phyloP scores from a whole-genome alignment of 2,113 vertebrate genomes.

The Lophochroa leadbeateri region DNA sequence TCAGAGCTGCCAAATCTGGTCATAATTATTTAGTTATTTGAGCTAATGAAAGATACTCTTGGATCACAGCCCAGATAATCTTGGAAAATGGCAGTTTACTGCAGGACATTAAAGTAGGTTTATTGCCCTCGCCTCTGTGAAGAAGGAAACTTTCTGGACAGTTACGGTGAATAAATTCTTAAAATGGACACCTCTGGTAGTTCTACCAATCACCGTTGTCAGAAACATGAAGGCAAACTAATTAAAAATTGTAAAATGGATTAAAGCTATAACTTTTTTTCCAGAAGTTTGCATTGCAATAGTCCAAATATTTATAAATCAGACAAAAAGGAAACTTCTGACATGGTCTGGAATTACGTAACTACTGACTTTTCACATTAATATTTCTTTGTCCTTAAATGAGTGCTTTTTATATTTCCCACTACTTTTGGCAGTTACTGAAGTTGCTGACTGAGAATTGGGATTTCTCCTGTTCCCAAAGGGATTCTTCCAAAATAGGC shows the following conservation, averaged over 20 bases:
- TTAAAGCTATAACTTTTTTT: not conserved
- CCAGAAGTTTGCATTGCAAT: not conserved
- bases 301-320: not conserved
- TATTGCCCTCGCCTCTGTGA: not conserved
- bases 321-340: not conserved
- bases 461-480: not conserved
- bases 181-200: not conserved
- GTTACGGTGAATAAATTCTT: not conserved
- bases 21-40: conserved; percentile 58
- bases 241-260: not conserved
- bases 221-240: not conserved
- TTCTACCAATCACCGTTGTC: not conserved
- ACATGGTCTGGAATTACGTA: not conserved
- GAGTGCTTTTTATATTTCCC: conserved; percentile 1
- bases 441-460: not conserved
- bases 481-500: not conserved
- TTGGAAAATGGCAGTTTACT: conserved; percentile 54
- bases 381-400: conserved; percentile 36
- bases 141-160: not conserved
- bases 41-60: conserved; percentile 62
- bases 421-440: conserved; percentile 1
- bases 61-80: conserved; percentile 51
- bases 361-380: not conserved
- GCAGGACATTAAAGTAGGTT: conserved; percentile 39
- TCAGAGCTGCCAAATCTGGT: conserved; percentile 52